phyloP scores from a whole-genome alignment of 2,888 invertebrate genomes.

The Sabatieria punctata region DNA sequence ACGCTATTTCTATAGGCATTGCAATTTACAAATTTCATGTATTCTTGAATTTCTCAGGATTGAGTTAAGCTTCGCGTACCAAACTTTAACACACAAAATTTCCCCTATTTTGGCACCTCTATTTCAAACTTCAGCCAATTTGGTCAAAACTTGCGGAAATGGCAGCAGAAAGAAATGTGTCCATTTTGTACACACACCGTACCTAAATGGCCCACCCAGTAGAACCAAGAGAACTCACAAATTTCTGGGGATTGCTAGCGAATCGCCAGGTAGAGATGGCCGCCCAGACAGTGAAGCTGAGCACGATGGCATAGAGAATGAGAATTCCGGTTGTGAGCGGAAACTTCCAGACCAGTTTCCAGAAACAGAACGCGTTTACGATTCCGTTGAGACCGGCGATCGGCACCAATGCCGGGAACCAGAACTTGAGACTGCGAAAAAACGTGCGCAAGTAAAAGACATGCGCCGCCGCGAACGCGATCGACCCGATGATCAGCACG shows the following conservation, averaged over 20 bases:
- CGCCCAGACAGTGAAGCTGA: neutral
- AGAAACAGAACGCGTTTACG: neutral
- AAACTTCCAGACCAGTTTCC: neutral
- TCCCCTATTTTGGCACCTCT: no score
- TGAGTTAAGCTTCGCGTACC: no score
- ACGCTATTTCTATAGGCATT: no score
- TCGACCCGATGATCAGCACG: neutral
- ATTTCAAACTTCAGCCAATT: no score
- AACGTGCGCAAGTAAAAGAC: neutral
- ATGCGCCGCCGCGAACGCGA: neutral
- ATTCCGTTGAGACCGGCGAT: neutral
- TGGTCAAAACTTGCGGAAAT: no score
- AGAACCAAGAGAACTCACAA: no score
- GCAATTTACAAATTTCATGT: no score
- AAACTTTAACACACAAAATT: no score
- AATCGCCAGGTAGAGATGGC: neutral
- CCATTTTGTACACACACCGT: no score
- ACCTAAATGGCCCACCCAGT: no score
- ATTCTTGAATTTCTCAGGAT: no score
- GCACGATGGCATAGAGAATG: neutral
- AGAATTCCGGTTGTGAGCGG: neutral
- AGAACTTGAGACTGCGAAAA: neutral
- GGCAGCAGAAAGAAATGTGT: no score
- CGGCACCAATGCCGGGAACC: neutral
- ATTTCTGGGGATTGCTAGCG: neutral